Evolutionary conservation across 2,888 invertebrate genomes (phyloP), one percentile per base, ranked within the genome.

Genomic region (Leuctra nigra): DNA sequence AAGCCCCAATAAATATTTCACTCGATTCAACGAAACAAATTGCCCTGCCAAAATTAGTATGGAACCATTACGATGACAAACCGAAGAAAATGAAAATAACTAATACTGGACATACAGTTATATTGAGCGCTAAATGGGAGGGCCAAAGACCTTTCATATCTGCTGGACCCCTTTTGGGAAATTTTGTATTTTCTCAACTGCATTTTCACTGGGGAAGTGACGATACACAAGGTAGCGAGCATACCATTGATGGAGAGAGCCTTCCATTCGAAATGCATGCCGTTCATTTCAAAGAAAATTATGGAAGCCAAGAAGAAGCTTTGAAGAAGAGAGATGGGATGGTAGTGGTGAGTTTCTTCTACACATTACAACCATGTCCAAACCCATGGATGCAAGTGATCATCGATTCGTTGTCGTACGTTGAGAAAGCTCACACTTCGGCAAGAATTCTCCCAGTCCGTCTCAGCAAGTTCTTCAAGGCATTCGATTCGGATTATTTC

Each of bases 171-270:
- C 74, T 86, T 39, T 56, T 70, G 4, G 78, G 77, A 7, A 80
- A 79, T 58, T 84, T 83, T 62, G 71, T 81, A 1, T 75, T 85
- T 52, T 81, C 83, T 0, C 84, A 85, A 67, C 70, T 83, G 35
- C 84, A 86, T 68, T 82, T 86, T 64, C 84, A 86, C 66, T 86
- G 85, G 86, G 84, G 84, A 1, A 64, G 70, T 0, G 72, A 76
- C 59, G 75, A 81, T 67, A 75, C 76, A 71, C 75, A 77, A 60
- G 86, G 86, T 1, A 83, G 83, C 58, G 84, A 84, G 38, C 85
- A 86, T 63, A 74, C 77, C 0, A 70, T 83, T 0, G 82, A 84
- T 60, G 75, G 75, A 22, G 65, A 64, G 33, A 70, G 69, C 24
- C 73, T 77, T 64, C 81, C 84, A 1, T 77, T 77, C 46, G 85